Percentiles rank a stretch among this genome's conserved stretches.
Conservation (phyloP, 1,140 invertebrate genomes). For the Leptopilina clavipes region DNA sequence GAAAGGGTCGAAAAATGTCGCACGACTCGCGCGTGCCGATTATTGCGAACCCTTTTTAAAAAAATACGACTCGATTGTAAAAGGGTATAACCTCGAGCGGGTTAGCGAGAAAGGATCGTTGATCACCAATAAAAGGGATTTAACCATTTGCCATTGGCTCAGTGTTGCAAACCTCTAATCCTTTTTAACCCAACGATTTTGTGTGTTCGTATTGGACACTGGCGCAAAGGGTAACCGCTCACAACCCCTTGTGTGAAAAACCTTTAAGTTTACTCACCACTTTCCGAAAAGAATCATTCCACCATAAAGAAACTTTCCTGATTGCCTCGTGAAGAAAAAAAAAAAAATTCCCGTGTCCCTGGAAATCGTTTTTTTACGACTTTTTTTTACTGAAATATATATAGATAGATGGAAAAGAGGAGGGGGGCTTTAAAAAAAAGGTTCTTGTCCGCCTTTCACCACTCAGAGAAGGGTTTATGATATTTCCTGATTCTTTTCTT, state of each 20-base stretch:
- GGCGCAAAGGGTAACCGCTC: constrained; percentile 59
- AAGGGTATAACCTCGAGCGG: constrained; percentile 65
- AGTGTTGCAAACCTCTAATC: constrained; percentile 60
- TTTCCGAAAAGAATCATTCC: constrained; percentile 9
- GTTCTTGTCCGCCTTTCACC: constrained; percentile 46
- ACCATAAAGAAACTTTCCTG: constrained; percentile 48
- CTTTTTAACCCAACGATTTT: constrained; percentile 65
- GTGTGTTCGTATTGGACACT: constrained; percentile 49
- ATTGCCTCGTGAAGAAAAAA: neutral
- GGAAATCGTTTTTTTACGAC: constrained; percentile 49
- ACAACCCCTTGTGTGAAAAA: constrained; percentile 65
- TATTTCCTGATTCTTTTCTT: constrained; percentile 51
- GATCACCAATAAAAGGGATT: constrained; percentile 73
- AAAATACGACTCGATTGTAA: constrained; percentile 64
- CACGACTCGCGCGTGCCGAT: constrained; percentile 63
- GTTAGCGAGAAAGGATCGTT: constrained; percentile 67
- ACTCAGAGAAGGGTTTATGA: constrained; percentile 66
- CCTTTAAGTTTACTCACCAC: constrained; percentile 37
- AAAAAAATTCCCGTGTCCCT: neutral
- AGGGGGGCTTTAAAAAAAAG: constrained; percentile 44
- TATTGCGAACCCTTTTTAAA: constrained; percentile 59
- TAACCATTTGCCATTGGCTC: constrained; percentile 40
- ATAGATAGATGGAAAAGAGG: constrained; percentile 50
- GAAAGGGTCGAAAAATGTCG: constrained; percentile 45
- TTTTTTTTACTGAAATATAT: constrained; percentile 48